Evolutionary conservation across 2,113 vertebrate species (phyloP).

Genomic region (Dermatemys mawii): DNA sequence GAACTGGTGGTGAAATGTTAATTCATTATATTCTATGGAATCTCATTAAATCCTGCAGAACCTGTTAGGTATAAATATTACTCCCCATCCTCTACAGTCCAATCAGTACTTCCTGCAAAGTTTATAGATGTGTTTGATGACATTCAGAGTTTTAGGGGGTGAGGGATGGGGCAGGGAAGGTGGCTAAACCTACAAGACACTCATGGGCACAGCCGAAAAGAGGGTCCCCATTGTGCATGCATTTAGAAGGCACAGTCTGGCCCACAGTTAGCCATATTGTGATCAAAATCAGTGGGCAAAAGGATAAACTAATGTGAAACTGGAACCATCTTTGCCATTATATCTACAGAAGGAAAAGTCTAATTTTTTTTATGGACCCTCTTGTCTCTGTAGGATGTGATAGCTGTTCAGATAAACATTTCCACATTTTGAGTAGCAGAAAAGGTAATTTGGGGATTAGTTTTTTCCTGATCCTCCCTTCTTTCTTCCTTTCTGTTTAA

Average conservation of each 20-base stretch:
- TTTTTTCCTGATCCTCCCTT: neutral
- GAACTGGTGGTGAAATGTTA: neutral
- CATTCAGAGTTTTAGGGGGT: neutral
- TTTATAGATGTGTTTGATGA: neutral
- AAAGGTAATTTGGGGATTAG: neutral
- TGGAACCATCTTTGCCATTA: neutral
- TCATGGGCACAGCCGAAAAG: neutral
- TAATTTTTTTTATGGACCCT: neutral
- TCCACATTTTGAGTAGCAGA: neutral
- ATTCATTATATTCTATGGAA: neutral
- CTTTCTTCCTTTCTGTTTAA: neutral
- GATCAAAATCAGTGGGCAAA: neutral
- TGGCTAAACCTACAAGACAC: neutral
- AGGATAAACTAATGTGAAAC: neutral
- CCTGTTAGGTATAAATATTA: neutral
- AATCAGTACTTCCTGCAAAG: neutral
- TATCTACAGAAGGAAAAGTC: neutral
- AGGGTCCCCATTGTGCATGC: neutral
- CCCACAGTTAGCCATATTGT: neutral
- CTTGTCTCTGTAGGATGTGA: neutral
- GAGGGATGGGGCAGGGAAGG: neutral
- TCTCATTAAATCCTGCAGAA: neutral
- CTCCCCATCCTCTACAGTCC: neutral
- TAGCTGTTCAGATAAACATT: neutral
- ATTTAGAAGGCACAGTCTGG: neutral